Evolutionary conservation across 2,113 vertebrate species (phyloP).

Genomic region (Ictidomys tridecemlineatus): DNA sequence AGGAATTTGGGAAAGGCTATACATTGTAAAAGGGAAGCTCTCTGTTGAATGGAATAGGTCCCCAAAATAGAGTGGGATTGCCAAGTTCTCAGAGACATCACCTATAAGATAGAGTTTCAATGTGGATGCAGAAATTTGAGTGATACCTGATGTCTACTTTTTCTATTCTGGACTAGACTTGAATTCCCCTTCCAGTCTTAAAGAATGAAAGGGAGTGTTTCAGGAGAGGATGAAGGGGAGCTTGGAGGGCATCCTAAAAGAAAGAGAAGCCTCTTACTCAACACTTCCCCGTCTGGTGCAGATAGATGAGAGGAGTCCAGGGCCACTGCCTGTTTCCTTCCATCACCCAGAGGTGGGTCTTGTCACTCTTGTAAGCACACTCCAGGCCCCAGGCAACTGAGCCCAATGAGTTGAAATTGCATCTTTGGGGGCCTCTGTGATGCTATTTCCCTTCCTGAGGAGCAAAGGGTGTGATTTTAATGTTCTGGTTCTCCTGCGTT

Average conservation of each 20-base stretch:
- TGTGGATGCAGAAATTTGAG: not conserved
- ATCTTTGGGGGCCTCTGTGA: not conserved
- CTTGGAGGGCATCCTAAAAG: not conserved
- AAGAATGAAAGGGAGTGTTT: not conserved
- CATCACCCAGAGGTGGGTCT: accelerated
- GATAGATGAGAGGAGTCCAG: accelerated
- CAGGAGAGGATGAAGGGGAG: too few species aligned
- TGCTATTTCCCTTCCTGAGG: not conserved
- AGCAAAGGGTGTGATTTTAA: slow-evolving; percentile 58
- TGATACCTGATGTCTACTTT: not conserved
- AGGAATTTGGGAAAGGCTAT: not conserved
- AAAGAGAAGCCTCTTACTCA: not conserved
- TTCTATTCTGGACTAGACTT: not conserved
- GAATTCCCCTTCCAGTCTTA: not conserved
- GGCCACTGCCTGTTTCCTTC: not conserved
- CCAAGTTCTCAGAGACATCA: not conserved
- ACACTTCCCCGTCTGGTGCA: not conserved
- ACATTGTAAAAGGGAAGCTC: not conserved
- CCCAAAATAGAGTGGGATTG: not conserved
- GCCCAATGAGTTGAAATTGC: not conserved
- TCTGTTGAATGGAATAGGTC: not conserved
- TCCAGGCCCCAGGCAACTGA: not conserved
- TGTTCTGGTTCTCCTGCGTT: slow-evolving; percentile 1
- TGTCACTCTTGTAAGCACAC: too few species aligned
- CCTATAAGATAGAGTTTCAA: accelerated